phyloP scores from a whole-genome alignment of 92 coral and sea anemone species.

The Actinernus sp. region DNA sequence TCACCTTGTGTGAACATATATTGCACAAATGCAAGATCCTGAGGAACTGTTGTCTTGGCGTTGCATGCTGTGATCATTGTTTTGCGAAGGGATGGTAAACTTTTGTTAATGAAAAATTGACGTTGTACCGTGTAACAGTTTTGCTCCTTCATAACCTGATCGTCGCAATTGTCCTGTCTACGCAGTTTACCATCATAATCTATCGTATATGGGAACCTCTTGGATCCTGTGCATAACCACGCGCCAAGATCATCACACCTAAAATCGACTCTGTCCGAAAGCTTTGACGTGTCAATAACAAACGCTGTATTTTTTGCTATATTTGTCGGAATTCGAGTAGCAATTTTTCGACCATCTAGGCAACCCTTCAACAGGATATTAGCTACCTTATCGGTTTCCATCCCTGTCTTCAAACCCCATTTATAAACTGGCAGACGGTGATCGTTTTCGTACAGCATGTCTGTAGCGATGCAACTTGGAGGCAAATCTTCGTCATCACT shows the following conservation, averaged over 20 bases:
- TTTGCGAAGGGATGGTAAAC: constrained; percentile 52
- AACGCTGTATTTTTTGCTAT: constrained; percentile 48
- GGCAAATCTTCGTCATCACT: constrained; percentile 36
- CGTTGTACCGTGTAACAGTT: constrained; percentile 39
- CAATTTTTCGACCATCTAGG: constrained; percentile 18
- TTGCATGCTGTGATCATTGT: no score
- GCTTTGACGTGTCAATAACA: no score
- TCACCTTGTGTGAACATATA: no score
- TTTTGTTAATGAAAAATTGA: constrained; percentile 47
- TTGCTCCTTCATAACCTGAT: no score
- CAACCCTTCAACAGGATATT: constrained; percentile 21
- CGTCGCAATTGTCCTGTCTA: no score
- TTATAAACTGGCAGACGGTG: constrained; percentile 55
- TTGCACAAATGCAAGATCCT: no score
- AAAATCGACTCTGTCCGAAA: constrained; percentile 44
- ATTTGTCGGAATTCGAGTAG: constrained; percentile 37
- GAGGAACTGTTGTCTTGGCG: no score
- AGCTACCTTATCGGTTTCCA: constrained; percentile 46
- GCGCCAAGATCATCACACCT: constrained; percentile 57
- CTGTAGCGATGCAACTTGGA: constrained; percentile 21
- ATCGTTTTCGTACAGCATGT: constrained; percentile 21
- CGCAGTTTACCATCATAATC: constrained; percentile 41
- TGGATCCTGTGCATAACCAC: constrained; percentile 60
- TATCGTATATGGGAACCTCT: constrained; percentile 10
- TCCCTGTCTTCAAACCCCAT: constrained; percentile 53